Conservation (phyloP, 35 echinoderm and acorn worm species). For the Apostichopus japonicus region DNA sequence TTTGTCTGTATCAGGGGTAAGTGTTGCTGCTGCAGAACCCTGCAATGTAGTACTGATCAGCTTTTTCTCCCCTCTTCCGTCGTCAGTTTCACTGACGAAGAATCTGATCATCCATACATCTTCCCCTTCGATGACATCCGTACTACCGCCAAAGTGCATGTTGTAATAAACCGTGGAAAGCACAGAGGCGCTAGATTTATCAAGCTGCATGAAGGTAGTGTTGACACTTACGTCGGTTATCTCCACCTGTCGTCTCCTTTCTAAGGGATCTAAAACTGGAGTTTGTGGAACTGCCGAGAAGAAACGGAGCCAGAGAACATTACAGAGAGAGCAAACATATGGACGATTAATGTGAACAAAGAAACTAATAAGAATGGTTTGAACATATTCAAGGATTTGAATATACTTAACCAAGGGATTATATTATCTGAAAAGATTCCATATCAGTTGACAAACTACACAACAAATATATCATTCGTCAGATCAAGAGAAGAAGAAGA, state of each 20-base stretch:
- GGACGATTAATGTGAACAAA: too few relatives aligned
- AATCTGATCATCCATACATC: slow-evolving; percentile 13
- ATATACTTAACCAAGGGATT: too few relatives aligned
- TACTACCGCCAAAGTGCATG: neutral
- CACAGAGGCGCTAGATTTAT: neutral
- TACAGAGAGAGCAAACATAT: too few relatives aligned
- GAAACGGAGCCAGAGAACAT: too few relatives aligned
- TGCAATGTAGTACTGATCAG: neutral
- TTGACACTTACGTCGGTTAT: neutral
- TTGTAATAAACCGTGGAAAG: neutral
- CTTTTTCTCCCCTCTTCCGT: neutral
- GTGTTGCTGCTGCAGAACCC: neutral
- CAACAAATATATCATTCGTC: too few relatives aligned
- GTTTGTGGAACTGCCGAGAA: too few relatives aligned
- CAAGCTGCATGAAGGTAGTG: neutral
- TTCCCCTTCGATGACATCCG: neutral
- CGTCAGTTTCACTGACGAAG: neutral
- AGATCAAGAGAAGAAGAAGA: too few relatives aligned
- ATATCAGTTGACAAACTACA: too few relatives aligned
- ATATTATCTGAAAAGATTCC: too few relatives aligned
- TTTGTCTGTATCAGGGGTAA: neutral
- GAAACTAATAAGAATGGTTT: too few relatives aligned
- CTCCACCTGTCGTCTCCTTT: neutral
- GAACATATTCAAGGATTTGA: too few relatives aligned
- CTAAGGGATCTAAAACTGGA: too few relatives aligned